Evolutionary conservation across 2,797 vertebrate species (phyloP).

Genomic region (Aldrovandia affinis): DNA sequence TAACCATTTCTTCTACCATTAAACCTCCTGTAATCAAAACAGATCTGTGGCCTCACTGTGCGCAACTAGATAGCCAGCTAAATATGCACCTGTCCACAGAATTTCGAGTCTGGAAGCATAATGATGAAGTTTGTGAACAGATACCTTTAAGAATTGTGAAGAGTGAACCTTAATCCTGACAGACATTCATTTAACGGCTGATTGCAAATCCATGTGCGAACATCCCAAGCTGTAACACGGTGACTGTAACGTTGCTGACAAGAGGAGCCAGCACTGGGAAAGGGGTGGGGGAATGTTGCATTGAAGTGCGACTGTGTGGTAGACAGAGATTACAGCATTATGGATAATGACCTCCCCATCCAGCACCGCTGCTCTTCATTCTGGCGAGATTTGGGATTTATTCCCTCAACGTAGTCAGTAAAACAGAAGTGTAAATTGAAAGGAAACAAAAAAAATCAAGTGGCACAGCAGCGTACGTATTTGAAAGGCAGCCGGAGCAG

Average conservation of each 20-base stretch:
- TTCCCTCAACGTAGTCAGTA: conserved; percentile 1
- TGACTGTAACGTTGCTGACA: neutral
- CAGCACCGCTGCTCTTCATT: neutral
- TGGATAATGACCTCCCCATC: conserved; percentile 9
- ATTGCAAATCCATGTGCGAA: neutral
- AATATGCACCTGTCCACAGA: too few species aligned
- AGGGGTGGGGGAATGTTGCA: neutral
- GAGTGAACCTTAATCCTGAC: neutral
- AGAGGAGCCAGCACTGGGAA: neutral
- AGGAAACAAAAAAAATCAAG: conserved; percentile 23
- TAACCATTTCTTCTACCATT: too few species aligned
- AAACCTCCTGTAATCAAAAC: too few species aligned
- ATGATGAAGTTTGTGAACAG: too few species aligned
- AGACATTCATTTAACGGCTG: neutral
- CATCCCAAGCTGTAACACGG: neutral
- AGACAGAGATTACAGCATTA: conserved; percentile 10
- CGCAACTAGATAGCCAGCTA: too few species aligned
- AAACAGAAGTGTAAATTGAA: conserved; percentile 22
- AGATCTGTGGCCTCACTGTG: too few species aligned
- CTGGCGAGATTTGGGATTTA: neutral
- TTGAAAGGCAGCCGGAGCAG: conserved; percentile 28
- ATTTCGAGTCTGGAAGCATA: too few species aligned
- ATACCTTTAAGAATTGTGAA: too few species aligned
- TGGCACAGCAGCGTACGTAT: neutral
- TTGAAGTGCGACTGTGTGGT: neutral